These are phyloP conservation scores for Drosophila orena DNA, from an alignment of 1,140 invertebrate genomes.

Conservation along the genomic window DNA sequence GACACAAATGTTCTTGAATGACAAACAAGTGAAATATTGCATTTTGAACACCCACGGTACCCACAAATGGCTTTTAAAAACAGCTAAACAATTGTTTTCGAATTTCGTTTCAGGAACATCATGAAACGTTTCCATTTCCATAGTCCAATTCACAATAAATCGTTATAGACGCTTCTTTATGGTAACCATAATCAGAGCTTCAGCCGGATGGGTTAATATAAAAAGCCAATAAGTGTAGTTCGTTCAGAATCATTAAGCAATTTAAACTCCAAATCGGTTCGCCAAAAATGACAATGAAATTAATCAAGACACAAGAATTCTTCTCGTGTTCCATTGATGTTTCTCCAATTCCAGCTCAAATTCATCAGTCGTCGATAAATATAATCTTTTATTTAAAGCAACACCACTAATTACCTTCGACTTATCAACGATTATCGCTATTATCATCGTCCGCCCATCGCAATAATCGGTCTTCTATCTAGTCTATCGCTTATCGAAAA, in stretches of 20 bases:
- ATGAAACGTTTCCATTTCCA: constrained; percentile 38
- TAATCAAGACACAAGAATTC: constrained; percentile 11
- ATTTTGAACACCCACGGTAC: constrained; percentile 11
- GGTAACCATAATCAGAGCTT: constrained; percentile 39
- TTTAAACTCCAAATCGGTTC: constrained; percentile 11
- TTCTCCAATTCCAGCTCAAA: constrained; percentile 21
- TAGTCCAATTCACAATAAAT: constrained; percentile 26
- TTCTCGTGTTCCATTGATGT: constrained; percentile 11
- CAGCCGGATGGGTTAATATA: constrained; percentile 18
- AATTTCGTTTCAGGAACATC: constrained; percentile 45
- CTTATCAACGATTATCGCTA: constrained; percentile 26
- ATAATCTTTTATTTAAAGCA: constrained; percentile 24
- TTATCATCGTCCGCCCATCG: constrained; percentile 21
- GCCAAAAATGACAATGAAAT: constrained; percentile 14
- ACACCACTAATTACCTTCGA: constrained; percentile 5
- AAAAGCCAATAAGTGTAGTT: constrained; percentile 28
- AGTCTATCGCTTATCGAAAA: constrained; percentile 16
- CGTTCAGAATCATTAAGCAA: constrained; percentile 19
- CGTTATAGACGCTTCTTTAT: constrained; percentile 27
- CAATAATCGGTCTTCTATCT: constrained; percentile 18
- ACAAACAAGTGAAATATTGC: not conserved
- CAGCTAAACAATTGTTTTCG: constrained; percentile 35
- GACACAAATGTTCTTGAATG: not conserved
- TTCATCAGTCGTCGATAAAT: constrained; percentile 29
- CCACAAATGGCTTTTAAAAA: constrained; percentile 8